These are phyloP conservation scores for Aotus griseimembra DNA, from an alignment of 2,797 vertebrate genomes.

Conservation along the genomic window DNA sequence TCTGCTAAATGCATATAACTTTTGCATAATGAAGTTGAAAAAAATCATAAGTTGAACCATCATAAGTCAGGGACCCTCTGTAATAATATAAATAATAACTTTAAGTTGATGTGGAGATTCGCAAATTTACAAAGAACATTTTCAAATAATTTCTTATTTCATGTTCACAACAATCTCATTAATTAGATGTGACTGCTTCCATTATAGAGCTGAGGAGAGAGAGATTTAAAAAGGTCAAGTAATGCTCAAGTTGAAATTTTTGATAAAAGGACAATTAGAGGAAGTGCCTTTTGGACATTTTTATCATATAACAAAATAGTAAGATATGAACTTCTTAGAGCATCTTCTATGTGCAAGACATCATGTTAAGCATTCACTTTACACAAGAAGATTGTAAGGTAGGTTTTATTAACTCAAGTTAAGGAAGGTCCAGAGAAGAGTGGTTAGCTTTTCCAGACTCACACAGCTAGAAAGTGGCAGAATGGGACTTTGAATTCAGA, in stretches of 20 bases:
- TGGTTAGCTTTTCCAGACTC: background rate
- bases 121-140: background rate
- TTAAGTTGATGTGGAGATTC: background rate
- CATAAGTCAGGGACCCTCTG: background rate
- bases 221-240: background rate
- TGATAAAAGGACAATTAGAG: background rate
- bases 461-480: background rate
- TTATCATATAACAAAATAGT: background rate
- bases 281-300: background rate
- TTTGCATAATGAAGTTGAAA: background rate
- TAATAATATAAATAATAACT: background rate
- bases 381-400: background rate
- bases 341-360: background rate
- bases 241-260: background rate
- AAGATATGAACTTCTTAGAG: background rate
- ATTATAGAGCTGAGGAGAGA: background rate
- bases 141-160: background rate
- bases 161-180: background rate
- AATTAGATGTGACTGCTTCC: background rate
- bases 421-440: background rate
- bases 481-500: background rate
- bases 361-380: conserved; percentile 27
- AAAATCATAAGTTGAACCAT: background rate
- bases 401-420: background rate
- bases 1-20: background rate